Evolutionary conservation across 2,888 invertebrate genomes (phyloP), one percentile per base, ranked within the genome.

Genomic region (Branchinecta sandiegonensis): DNA sequence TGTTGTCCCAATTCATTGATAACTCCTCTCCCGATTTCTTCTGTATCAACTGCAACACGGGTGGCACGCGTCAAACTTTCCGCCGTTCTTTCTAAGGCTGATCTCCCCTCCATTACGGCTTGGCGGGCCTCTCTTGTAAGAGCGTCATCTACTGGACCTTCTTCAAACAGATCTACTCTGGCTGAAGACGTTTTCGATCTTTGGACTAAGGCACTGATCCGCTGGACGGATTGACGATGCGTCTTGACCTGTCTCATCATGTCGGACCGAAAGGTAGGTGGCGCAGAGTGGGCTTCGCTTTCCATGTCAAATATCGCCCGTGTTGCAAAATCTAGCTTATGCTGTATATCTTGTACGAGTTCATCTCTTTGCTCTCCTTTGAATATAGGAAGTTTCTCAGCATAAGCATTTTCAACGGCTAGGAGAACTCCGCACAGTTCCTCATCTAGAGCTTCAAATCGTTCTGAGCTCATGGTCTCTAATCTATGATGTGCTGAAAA

Each of bases 31-130:
- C 89, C 90, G 72, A 90, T 83, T 74, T 84, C 82, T 78, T 91
- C 91, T 0, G 89, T 89, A 79, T 92, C 90, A 5, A 86, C 82
- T 0, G 90, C 87, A 65, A 89, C 82, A 72, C 87, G 86, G 0
- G 89, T 86, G 46, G 69, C 50, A 68, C 89, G 80, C 1, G 82
- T 82, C 11, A 88, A 79, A 72, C 85, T 86, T 70, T 83, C 81
- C 0, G 83, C 80, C 0, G 86, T 84, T 67, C 86, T 77, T 73
- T 84, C 83, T 65, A 86, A 74, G 13, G 81, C 79, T 67, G 80
- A 79, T 70, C 80, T 78, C 7, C 84, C 83, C 71, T 83, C 83
- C 5, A 82, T 71, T 10, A 84, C 79, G 8, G 83, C 78, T 72
- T 82, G 82, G 47, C 85, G 79, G 71, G 85, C 83, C 50, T 80